Evolutionary conservation across 2,113 vertebrate genomes (phyloP), one percentile per base, ranked within the genome.

Genomic region (Thymallus thymallus): DNA sequence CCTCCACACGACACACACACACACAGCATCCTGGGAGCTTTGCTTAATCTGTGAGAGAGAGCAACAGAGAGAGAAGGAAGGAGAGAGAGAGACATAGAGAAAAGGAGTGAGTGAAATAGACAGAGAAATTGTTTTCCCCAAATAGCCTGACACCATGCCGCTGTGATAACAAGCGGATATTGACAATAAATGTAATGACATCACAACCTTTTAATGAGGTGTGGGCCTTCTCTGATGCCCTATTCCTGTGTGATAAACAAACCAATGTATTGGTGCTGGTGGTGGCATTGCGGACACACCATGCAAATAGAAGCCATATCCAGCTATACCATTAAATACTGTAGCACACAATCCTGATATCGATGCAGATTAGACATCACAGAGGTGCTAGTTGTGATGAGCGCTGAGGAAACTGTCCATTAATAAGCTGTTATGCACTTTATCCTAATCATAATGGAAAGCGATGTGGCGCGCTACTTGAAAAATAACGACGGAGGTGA

Each of bases 111-210:
- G 58, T 23, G 58, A 24, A 14, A 62, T 16, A 45, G 30, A 61
- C 56, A 23, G 30, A 5, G 56, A 51, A n/a, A n/a, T n/a, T n/a
- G n/a, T n/a, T 22, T 51, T 45, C 30, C 69, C 56, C 75, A 84
- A 84, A 80, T 78, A 76, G 63, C 65, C 73, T 46, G 63, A 26
- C 69, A 45, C 63, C 20, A 30, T 79, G 74, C 70, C 4, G 6
- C 64, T 41, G 76, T 70, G 77, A 77, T 82, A 85, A 81, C 71
- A 32, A 75, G 74, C 55, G 78, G 73, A 86, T 84, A 86, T 84
- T 76, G 76, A 71, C 78, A 84, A 78, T 84, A 82, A 82, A 80
- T 71, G 60, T 84, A 80, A 80, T 78, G 72, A 84, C 71, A 72
- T 79, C 69, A 70, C 70, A 74, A 71, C n/a, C 24, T 78, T 82